phyloP scores from a whole-genome alignment of 2,888 invertebrate genomes.

The Sinotaia quadrata region DNA sequence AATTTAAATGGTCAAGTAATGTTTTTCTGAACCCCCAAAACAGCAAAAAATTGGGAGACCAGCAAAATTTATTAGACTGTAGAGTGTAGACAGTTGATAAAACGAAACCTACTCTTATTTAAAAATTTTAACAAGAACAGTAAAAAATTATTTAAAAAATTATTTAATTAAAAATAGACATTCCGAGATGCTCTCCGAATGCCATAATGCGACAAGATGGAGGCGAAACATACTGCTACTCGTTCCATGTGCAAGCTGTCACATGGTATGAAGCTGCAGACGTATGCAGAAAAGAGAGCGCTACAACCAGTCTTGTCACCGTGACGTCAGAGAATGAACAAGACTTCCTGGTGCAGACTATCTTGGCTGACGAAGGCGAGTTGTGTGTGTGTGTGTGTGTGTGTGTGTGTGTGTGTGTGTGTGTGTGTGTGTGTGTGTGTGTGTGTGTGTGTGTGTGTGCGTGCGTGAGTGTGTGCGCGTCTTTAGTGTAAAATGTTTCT shows the following conservation, averaged over 20 bases:
- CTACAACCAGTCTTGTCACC: constrained; percentile 43
- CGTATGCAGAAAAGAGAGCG: constrained; percentile 43
- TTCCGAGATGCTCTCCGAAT: constrained; percentile 40
- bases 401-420: background rate
- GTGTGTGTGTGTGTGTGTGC: constrained; percentile 1
- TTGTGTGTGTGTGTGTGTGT: background rate
- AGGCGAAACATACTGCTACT: constrained; percentile 47
- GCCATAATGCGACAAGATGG: background rate
- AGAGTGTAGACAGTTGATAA: no score
- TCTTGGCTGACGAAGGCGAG: constrained; percentile 45
- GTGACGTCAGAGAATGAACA: constrained; percentile 45
- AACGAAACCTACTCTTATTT: no score
- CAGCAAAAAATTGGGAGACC: no score
- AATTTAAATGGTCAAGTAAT: no score
- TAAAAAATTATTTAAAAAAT: no score
- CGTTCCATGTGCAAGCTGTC: constrained; percentile 46
- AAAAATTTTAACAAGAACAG: no score
- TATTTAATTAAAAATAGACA: no score
- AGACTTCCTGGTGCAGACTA: constrained; percentile 41
- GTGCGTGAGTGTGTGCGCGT: constrained; percentile 1
- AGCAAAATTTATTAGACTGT: no score
- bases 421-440: background rate
- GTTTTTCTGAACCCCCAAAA: no score
- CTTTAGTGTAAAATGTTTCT: background rate
- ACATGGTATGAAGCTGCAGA: constrained; percentile 48